Conservation (phyloP, 1,140 invertebrate species). For the Anadara kagoshimensis region DNA sequence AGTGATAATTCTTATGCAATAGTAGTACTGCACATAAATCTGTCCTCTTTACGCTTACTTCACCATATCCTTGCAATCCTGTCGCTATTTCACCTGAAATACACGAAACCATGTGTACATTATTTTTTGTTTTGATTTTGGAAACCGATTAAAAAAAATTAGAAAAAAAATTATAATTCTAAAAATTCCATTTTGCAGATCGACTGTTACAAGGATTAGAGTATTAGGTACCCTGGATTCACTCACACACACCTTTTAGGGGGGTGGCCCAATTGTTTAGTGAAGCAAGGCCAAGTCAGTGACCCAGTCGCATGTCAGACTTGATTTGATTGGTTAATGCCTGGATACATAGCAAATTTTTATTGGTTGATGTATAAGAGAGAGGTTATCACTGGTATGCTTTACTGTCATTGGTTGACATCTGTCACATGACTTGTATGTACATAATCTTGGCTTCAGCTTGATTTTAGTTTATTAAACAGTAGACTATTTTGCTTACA, state of each 20-base stretch:
- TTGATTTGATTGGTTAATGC: slow-evolving; percentile 37
- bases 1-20: too few species aligned
- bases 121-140: not conserved
- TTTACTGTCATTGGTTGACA: slow-evolving; percentile 32
- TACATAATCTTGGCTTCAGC: too few species aligned
- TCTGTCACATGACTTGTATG: slow-evolving; percentile 20
- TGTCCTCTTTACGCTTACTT: too few species aligned
- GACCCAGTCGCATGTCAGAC: slow-evolving; percentile 34
- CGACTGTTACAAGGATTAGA: slow-evolving; percentile 33
- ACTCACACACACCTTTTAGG: not conserved
- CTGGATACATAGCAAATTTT: slow-evolving; percentile 11
- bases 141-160: not conserved
- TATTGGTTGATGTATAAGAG: slow-evolving; percentile 21
- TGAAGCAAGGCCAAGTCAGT: slow-evolving; percentile 38
- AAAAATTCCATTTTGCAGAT: slow-evolving; percentile 34
- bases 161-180: not conserved
- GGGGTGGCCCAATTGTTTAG: slow-evolving; percentile 2
- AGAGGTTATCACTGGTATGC: slow-evolving; percentile 29
- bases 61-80: slow-evolving; percentile 6
- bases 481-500: too few species aligned
- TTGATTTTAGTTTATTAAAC: too few species aligned
- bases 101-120: slow-evolving; percentile 27
- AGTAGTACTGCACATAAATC: too few species aligned
- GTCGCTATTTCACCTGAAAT: slow-evolving; percentile 3
- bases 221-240: not conserved